Evolutionary conservation across 2,113 vertebrate species (phyloP), one percentile per base, ranked within the genome.

Genomic region (Ranitomeya imitator): DNA sequence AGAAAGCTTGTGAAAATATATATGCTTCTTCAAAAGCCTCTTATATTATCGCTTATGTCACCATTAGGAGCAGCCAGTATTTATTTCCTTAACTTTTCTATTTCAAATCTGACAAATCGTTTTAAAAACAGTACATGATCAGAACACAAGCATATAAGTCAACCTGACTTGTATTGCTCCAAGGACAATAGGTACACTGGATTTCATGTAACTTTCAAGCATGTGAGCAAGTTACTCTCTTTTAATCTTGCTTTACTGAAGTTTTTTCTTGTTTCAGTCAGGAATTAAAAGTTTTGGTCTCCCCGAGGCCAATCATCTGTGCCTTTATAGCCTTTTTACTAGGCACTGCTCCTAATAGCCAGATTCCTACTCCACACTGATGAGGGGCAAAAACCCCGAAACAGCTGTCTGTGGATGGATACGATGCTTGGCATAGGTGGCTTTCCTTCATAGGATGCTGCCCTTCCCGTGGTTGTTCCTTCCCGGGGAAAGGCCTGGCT

Each of bases 21-120:
- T 85, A 74, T 85, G 67, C 54, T 59, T 74, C 69, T 85, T 85
- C 67, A 74, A 74, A 60, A 74, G 26, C 52, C 67, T 57, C 52
- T 73, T 85, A 85, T 73, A 74, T 85, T 85, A 85, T 76, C 54
- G 18, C 69, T 85, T 85, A 85, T 85, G 81, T 83, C 61, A 69
- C 61, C 63, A 74, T 85, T 57, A 73, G 37, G 67, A 85, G 23
- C 83, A 74, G 69, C 52, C 52, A 60, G 26, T 73, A 85, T 85
- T 85, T 85, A 85, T 85, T 74, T 73, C 69, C 54, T 60, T 74
- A 59, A 73, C 52, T 59, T 85, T 85, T 85, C 55, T 74, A 85
- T 74, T 74, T 85, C 67, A 60, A 85, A 74, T 26, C 23, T 85
- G 83, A 85, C 83, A 85, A 85, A 74, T 57, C 21, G 67, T 69